Evolutionary conservation across 2,113 vertebrate genomes (phyloP), one percentile per base, ranked within the genome.

Genomic region (Barbus barbus): DNA sequence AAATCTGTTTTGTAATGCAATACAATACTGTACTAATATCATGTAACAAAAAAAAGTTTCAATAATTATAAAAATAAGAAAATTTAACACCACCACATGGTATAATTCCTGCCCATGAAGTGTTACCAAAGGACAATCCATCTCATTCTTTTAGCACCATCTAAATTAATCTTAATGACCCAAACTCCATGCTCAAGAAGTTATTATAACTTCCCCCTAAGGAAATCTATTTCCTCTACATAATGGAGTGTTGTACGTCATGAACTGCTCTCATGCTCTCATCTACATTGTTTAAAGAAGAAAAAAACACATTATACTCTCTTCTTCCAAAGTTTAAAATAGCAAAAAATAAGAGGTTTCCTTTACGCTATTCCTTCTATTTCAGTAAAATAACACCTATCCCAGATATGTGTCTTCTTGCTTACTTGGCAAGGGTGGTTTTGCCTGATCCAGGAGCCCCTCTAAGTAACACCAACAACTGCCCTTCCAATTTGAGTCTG

Each of bases 391-490:
- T n/a, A 18, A 20, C 16, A 31, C 65, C 20, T 22, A 36, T 60
- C 41, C 41, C 41, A 44, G 41, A 44, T 36, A 36, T 36, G 33
- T 3, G 7, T 26, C 13, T 22, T 5, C 11, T 56, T 58, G 44
- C 78, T 83, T 95, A 98, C 98, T 96, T 96, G 91, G 96, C 97
- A 91, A 98, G 89, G 82, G 96, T 96, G 14, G 96, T 95, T 94
- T 99, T 44, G 87, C 98, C 98, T 86, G 97, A 98, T 92, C 98
- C 98, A 0, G 98, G 97, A 87, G 97, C 95, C 4, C 98, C 98
- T 91, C 98, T 96, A 81, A 99, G 95, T 89, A 99, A 91, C 88
- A 99, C 93, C 58, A 99, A 94, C 36, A 97, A 93, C 87, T 92
- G 95, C 83, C 97, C 96, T 83, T 95, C 22, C 2, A 96, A 91